Evolutionary conservation across 2,888 invertebrate genomes (phyloP).

Genomic region (Lithophane leautieri): DNA sequence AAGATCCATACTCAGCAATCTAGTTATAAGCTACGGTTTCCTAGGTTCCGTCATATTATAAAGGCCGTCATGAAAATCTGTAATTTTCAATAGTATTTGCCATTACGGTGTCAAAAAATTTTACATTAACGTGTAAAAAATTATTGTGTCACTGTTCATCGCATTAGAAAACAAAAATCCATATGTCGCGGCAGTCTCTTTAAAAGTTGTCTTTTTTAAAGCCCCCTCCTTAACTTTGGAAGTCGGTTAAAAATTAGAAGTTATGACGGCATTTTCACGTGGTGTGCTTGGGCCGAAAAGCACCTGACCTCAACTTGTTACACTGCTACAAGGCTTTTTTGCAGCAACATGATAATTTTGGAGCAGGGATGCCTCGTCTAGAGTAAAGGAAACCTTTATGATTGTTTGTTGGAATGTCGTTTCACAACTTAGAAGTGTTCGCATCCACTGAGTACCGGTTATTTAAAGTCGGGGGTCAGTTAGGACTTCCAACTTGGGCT

Average conservation of each 20-base stretch:
- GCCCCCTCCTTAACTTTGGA: no score
- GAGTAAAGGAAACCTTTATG: conserved; percentile 19
- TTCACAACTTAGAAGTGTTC: conserved; percentile 16
- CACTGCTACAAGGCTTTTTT: conserved; percentile 42
- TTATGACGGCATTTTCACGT: not conserved
- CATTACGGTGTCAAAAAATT: not conserved
- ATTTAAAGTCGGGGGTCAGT: not conserved
- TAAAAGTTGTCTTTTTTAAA: no score
- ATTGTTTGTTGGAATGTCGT: conserved; percentile 21
- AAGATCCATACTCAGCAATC: not conserved
- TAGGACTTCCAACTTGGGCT: no score
- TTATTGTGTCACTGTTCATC: not conserved
- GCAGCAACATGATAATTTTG: conserved; percentile 44
- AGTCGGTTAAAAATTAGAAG: not conserved
- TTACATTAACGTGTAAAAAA: not conserved
- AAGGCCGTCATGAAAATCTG: not conserved
- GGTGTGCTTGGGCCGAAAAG: conserved; percentile 19
- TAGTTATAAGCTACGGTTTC: not conserved
- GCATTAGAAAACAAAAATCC: not conserved
- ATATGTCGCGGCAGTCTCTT: not conserved
- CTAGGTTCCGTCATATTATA: not conserved
- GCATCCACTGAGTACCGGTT: conserved; percentile 2
- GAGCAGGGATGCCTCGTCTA: conserved; percentile 43
- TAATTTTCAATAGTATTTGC: not conserved
- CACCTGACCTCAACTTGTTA: conserved; percentile 43